These are phyloP conservation scores for Pterocles gutturalis DNA, from an alignment of 2,113 vertebrate genomes.

Conservation along the genomic window DNA sequence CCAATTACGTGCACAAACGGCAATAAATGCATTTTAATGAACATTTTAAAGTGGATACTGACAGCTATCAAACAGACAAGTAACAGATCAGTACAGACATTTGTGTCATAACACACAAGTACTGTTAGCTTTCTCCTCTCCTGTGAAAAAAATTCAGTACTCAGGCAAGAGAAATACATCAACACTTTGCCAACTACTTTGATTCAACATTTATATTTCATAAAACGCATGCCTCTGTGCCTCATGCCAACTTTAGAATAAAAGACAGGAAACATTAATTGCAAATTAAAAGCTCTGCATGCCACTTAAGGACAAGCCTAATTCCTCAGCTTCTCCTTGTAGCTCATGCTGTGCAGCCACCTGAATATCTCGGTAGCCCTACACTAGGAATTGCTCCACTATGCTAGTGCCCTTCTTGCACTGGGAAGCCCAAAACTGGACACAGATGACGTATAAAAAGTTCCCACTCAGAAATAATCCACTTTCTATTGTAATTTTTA, in stretches of 20 bases:
- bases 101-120: background rate
- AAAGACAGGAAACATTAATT: background rate
- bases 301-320: background rate
- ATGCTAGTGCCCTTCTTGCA: background rate
- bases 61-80: conserved; percentile 9
- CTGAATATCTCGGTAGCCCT: background rate
- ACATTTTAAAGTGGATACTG: background rate
- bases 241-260: background rate
- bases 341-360: background rate
- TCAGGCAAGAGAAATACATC: conserved; percentile 21
- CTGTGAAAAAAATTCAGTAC: background rate
- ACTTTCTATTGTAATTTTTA: background rate
- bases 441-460: background rate
- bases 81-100: background rate
- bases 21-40: conserved; percentile 51
- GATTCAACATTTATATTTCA: conserved; percentile 54
- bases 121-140: background rate
- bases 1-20: background rate
- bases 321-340: background rate
- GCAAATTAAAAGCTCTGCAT: background rate
- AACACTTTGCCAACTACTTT: conserved; percentile 25
- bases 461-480: background rate
- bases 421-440: background rate
- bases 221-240: background rate
- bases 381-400: background rate